Base-by-base conservation (phyloP, 2,797 vertebrate genomes). In the Syngnathus rostellatus region DNA sequence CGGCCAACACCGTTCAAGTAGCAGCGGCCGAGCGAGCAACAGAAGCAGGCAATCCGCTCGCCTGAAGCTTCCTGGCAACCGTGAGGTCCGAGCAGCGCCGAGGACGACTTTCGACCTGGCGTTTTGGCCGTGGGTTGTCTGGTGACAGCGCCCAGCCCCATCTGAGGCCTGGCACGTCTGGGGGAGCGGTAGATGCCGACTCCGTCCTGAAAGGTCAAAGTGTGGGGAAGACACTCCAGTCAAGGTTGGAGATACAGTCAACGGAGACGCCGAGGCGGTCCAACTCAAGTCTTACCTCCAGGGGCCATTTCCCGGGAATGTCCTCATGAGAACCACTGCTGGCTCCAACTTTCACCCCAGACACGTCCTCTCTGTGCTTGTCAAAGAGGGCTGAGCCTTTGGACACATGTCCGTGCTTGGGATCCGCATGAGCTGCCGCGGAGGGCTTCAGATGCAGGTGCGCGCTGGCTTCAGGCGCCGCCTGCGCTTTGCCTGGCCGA, bases 121-220 rank as follows among this genome's bases (percentile, higher is more conserved):
- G 83, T 88, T 80, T 94, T 98, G 62, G 92, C 80, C 55, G 92
- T 88, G 0, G 96, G 94, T 71, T 95, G 86, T 73, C 94, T 91
- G 71, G 90, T 92, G 77, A 97, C 91, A 0, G 94, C 94, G 0
- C 95, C 95, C 69, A 98, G 83, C 17, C 97, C 96, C 62, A 98
- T 61, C 86, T 98, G 97, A 70, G 97, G 96, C 77, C 93, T 93
- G 41, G 94, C 89, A 41, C 93, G 87, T 91, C 95, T 93, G 78
- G 96, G 91, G 21, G 94, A 94, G 31, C 91, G 90, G 76, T 92
- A 94, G 67, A 93, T 87, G 64, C 83, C 86, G 10, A 91, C 86
- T 72, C 90, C 91, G 0, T 95, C 95, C 62, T 92, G 91, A 8
- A 84, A 54, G 74, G 84, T 88, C 31, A 31, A 31, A 31, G 0